phyloP scores from a whole-genome alignment of 2,797 vertebrate genomes.

The Rhyacichthys aspro region DNA sequence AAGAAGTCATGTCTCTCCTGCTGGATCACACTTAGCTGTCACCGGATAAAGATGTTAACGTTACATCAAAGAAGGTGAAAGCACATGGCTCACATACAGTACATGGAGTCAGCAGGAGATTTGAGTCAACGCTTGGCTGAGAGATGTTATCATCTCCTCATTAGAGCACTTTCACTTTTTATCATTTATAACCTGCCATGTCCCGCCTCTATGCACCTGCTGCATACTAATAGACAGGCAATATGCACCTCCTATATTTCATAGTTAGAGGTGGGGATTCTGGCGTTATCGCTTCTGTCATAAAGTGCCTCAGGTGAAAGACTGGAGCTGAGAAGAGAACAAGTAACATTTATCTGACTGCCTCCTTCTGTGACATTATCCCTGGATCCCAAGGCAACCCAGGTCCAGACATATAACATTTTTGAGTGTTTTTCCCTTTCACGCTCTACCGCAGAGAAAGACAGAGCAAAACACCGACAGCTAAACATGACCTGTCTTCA shows the following conservation, averaged over 20 bases:
- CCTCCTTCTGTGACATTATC: constrained; percentile 48
- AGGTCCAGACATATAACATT: constrained; percentile 54
- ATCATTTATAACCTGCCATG: constrained; percentile 15
- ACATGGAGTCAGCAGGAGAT: background rate
- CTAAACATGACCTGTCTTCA: constrained; percentile 46
- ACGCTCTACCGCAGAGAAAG: constrained; percentile 40
- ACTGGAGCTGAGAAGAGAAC: constrained; percentile 40
- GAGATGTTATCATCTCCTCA: constrained; percentile 4
- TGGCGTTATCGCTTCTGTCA: constrained; percentile 29
- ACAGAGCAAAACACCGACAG: constrained; percentile 41
- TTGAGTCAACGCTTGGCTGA: constrained; percentile 4
- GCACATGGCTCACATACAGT: background rate
- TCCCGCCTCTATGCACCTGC: background rate
- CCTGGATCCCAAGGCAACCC: constrained; percentile 43
- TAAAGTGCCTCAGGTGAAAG: constrained; percentile 52
- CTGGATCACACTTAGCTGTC: constrained; percentile 33
- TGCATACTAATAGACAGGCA: background rate
- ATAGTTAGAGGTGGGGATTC: constrained; percentile 20
- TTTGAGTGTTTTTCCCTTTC: constrained; percentile 51
- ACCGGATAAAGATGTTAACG: constrained; percentile 28
- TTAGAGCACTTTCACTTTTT: constrained; percentile 14
- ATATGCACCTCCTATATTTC: constrained; percentile 1
- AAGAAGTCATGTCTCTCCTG: background rate
- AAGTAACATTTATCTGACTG: constrained; percentile 57
- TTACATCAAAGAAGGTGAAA: constrained; percentile 22